Percentiles rank a stretch among this genome's conserved stretches.
These are phyloP conservation scores for Buathra laborator DNA, from an alignment of 2,888 invertebrate species.

Conservation along the genomic window DNA sequence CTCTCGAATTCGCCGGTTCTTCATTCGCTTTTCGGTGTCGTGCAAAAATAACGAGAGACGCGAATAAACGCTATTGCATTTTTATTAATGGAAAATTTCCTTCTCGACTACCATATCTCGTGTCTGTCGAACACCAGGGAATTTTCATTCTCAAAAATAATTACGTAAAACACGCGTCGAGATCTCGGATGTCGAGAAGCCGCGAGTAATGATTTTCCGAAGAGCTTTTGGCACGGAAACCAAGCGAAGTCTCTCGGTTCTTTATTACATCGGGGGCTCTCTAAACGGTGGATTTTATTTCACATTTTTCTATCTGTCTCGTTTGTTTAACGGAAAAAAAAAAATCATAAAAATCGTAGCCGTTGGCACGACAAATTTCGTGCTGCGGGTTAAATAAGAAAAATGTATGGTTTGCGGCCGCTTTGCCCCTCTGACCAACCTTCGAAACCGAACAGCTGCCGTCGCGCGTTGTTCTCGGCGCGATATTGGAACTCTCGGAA, in stretches of 20 bases:
- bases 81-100: not conserved
- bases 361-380: no score
- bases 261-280: no score
- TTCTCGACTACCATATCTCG: not conserved
- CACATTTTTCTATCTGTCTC: no score
- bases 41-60: conserved; percentile 15
- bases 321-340: no score
- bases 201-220: not conserved
- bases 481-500: conserved; percentile 62
- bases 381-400: no score
- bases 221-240: no score
- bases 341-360: no score
- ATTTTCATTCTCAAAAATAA: not conserved
- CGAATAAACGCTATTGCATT: not conserved
- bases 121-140: not conserved
- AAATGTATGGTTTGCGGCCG: not conserved
- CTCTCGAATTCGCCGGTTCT: not conserved
- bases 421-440: not conserved
- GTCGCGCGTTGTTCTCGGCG: conserved; percentile 41
- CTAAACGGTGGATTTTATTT: no score
- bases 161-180: not conserved
- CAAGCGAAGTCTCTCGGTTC: no score
- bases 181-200: not conserved
- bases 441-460: not conserved
- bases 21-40: not conserved